These are phyloP conservation scores for Reticulitermes speratus DNA, from an alignment of 1,140 invertebrate species.

Conservation along the genomic window DNA sequence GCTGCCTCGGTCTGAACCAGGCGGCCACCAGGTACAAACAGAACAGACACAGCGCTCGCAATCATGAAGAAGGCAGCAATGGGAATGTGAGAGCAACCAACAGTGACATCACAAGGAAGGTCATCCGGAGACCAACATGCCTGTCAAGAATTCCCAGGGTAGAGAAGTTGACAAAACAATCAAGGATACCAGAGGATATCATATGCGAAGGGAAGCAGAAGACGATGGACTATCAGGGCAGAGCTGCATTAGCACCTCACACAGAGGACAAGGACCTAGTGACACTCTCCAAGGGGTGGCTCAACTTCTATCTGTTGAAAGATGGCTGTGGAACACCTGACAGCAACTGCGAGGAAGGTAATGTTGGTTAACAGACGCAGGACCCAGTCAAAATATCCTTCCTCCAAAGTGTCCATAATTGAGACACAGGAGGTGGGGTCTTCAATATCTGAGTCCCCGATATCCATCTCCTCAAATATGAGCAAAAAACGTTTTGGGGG, in stretches of 20 bases:
- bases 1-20: background rate
- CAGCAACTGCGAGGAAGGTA: constrained; percentile 5
- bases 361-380: background rate
- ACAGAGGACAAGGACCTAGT: constrained; percentile 36
- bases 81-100: background rate
- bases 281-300: constrained; percentile 44
- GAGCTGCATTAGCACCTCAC: constrained; percentile 22
- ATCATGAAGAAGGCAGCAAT: background rate
- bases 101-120: background rate
- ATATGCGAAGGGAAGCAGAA: background rate
- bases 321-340: background rate
- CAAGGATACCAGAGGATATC: background rate
- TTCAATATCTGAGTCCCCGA: no score
- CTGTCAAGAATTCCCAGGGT: background rate
- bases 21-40: background rate
- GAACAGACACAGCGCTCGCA: background rate
- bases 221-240: constrained; percentile 13
- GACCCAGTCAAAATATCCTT: no score
- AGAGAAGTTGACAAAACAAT: background rate
- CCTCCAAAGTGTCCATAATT: no score
- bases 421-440: no score
- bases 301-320: constrained; percentile 43
- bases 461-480: no score
- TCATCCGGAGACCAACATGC: background rate
- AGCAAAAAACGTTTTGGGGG: no score